Percentiles rank a stretch among this genome's conserved stretches.
phyloP scores from a whole-genome alignment of 2,797 vertebrate genomes.

The Darevskia nairensis region DNA sequence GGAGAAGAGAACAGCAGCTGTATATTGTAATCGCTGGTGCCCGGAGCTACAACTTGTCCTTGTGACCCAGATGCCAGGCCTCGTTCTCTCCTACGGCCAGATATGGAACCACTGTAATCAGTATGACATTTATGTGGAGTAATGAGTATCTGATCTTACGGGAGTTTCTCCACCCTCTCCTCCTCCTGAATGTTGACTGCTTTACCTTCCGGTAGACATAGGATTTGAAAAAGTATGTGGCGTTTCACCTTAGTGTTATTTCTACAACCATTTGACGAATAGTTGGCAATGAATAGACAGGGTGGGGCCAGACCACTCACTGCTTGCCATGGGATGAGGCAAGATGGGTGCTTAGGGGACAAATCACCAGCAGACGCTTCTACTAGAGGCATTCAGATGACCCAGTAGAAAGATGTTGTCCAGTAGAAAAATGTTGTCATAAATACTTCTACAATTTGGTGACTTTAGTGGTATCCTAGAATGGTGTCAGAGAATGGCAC shows the following conservation, averaged over 20 bases:
- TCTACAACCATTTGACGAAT: background rate
- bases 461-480: too few species aligned
- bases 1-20: background rate
- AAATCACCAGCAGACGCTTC: background rate
- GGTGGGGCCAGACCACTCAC: background rate
- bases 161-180: background rate
- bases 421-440: background rate
- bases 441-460: background rate
- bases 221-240: background rate
- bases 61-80: fast-evolving
- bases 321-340: background rate
- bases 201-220: background rate
- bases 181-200: background rate
- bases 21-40: background rate
- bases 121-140: background rate
- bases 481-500: too few species aligned
- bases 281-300: background rate
- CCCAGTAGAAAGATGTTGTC: background rate
- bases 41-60: background rate
- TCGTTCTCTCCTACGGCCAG: background rate
- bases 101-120: background rate
- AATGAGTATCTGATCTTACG: background rate
- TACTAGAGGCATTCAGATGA: background rate
- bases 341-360: background rate
- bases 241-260: background rate